phyloP scores from a whole-genome alignment of 2,888 invertebrate species.

The Cantharis rufa region DNA sequence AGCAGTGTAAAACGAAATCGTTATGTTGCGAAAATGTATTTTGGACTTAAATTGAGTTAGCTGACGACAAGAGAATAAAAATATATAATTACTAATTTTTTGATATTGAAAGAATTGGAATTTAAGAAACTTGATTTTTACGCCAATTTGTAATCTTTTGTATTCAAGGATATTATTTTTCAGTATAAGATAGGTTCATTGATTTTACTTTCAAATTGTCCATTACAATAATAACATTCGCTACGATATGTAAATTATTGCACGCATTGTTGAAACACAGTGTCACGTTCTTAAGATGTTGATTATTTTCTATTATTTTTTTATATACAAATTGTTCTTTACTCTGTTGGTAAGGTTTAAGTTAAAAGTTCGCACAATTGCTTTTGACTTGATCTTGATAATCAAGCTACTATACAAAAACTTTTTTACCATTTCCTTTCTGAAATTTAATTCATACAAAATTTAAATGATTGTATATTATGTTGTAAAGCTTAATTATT shows the following conservation, averaged over 20 bases:
- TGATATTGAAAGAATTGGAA: no score
- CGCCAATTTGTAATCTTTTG: background rate
- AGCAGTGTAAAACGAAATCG: background rate
- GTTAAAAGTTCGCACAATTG: background rate
- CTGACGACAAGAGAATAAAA: background rate
- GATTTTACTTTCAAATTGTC: background rate
- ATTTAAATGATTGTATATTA: background rate
- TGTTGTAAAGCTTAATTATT: background rate
- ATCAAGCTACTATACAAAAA: background rate
- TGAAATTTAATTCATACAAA: background rate
- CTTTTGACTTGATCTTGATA: background rate
- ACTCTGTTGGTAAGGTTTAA: background rate
- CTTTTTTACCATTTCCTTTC: background rate
- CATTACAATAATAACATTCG: background rate
- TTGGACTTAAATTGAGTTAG: background rate
- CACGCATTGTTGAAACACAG: background rate
- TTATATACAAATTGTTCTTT: background rate
- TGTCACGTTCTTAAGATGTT: background rate
- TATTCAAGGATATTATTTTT: background rate
- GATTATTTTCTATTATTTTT: background rate
- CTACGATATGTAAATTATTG: background rate
- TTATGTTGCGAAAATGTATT: background rate
- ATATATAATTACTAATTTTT: background rate
- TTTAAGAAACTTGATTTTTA: background rate
- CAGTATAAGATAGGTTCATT: background rate